Conservation (phyloP, 2,113 vertebrate genomes). For the Falco punctatus region DNA sequence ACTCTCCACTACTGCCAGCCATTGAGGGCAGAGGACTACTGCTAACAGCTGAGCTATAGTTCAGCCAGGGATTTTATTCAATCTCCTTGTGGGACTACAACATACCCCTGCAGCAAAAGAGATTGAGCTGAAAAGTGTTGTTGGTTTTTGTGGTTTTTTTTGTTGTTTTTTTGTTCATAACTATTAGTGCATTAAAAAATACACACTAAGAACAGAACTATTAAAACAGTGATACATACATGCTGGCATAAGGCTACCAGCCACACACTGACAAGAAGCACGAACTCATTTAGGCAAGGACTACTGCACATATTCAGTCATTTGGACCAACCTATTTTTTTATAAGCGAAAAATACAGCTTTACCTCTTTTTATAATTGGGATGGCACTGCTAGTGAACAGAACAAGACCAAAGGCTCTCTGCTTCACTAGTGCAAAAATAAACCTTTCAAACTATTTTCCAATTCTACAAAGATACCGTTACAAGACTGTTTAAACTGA, state of each 20-base stretch:
- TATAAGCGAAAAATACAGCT: neutral
- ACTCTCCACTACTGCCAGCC: slow-evolving; percentile 69
- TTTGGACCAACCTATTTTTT: slow-evolving; percentile 1
- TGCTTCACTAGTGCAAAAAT: neutral
- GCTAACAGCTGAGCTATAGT: slow-evolving; percentile 70
- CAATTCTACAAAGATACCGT: neutral
- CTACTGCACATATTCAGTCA: neutral
- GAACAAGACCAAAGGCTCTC: neutral
- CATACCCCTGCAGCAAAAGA: slow-evolving; percentile 70
- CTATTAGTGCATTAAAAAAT: slow-evolving; percentile 31
- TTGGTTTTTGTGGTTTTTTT: neutral
- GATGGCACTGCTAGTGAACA: neutral
- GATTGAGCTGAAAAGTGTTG: slow-evolving; percentile 55
- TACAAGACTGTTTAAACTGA: neutral
- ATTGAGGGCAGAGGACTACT: slow-evolving; percentile 65
- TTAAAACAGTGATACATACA: neutral
- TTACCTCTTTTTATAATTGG: neutral
- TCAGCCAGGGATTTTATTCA: slow-evolving; percentile 66
- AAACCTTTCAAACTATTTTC: neutral
- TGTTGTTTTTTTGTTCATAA: slow-evolving; percentile 15
- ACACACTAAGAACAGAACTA: slow-evolving; percentile 19
- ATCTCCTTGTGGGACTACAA: slow-evolving; percentile 67
- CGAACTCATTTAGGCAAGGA: neutral
- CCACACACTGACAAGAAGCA: neutral
- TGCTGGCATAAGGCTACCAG: neutral